phyloP scores from a whole-genome alignment of 2,888 invertebrate species.

The Phortica okadai region DNA sequence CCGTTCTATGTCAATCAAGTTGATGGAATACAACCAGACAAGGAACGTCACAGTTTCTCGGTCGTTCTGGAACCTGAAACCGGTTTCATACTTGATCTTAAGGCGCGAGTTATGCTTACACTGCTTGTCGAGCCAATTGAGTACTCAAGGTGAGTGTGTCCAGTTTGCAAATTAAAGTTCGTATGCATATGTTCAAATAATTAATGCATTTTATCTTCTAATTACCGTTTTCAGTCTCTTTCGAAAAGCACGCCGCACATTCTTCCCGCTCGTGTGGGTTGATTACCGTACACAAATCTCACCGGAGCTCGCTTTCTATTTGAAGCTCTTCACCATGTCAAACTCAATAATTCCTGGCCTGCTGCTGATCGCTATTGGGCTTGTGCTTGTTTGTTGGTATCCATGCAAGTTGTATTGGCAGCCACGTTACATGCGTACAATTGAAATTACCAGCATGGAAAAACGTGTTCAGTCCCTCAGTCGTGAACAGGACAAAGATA shows the following conservation, averaged over 20 bases:
- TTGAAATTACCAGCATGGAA: conserved; percentile 59
- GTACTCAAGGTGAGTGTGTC: conserved; percentile 80
- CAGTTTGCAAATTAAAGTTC: background rate
- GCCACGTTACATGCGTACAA: conserved; percentile 58
- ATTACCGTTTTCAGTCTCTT: conserved; percentile 52
- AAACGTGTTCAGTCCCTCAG: conserved; percentile 41
- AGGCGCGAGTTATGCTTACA: conserved; percentile 86
- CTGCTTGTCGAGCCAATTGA: conserved; percentile 81
- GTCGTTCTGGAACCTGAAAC: conserved; percentile 85
- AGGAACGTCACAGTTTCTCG: conserved; percentile 84
- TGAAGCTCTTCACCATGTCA: conserved; percentile 55
- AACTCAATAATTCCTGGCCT: conserved; percentile 51
- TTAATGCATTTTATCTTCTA: background rate
- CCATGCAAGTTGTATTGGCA: conserved; percentile 55
- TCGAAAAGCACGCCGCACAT: conserved; percentile 53
- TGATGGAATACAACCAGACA: conserved; percentile 83
- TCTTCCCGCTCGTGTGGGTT: conserved; percentile 67
- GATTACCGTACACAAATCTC: conserved; percentile 61
- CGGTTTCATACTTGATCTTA: conserved; percentile 85
- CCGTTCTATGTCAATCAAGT: conserved; percentile 81
- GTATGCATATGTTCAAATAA: background rate
- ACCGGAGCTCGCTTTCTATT: conserved; percentile 52
- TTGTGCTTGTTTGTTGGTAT: conserved; percentile 59
- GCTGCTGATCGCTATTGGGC: conserved; percentile 49
- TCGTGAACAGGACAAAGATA: conserved; percentile 35